A percentile compares a stretch with the other conserved stretches of the same genome.
phyloP scores from a whole-genome alignment of 37 sponge, comb jelly and placozoan species.

The Petrosia ficiformis region DNA sequence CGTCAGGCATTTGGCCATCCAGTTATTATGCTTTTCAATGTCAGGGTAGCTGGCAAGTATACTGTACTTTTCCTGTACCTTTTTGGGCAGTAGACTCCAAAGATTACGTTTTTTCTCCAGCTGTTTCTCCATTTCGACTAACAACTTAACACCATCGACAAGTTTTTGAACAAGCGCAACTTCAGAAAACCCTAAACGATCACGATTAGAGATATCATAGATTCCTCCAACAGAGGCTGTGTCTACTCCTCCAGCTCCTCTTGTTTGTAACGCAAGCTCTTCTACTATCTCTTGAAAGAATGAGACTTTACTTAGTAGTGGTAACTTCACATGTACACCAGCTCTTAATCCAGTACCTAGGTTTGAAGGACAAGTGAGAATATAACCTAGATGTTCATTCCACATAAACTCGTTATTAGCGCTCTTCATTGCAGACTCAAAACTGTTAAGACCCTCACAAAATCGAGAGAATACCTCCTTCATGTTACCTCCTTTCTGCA shows the following conservation, averaged over 20 bases:
- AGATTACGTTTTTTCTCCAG: conserved; percentile 32
- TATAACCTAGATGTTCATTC: conserved; percentile 80
- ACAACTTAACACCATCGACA: conserved; percentile 67
- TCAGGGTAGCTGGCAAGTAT: conserved; percentile 6
- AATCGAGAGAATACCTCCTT: conserved; percentile 66
- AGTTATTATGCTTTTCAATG: conserved; percentile 33
- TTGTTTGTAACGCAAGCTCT: conserved; percentile 60
- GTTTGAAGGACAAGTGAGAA: conserved; percentile 87
- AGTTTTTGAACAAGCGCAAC: conserved; percentile 79
- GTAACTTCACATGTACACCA: conserved; percentile 80
- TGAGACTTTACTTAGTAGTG: conserved; percentile 41
- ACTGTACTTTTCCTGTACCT: not conserved
- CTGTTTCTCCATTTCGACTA: conserved; percentile 72
- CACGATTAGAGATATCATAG: conserved; percentile 83
- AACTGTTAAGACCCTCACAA: conserved; percentile 57
- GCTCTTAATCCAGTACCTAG: conserved; percentile 88
- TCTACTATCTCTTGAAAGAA: conserved; percentile 60
- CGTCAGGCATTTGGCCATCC: conserved; percentile 44
- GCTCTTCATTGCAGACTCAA: conserved; percentile 53
- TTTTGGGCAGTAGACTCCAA: conserved; percentile 4
- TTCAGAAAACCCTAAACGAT: conserved; percentile 83
- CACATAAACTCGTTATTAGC: conserved; percentile 64
- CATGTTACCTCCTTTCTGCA: conserved; percentile 89
- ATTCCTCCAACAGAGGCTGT: conserved; percentile 58
- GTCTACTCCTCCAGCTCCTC: conserved; percentile 84